Conservation (phyloP, 37 sponge, comb jelly and placozoan species). For the Chondrilla cf. caribensis region DNA sequence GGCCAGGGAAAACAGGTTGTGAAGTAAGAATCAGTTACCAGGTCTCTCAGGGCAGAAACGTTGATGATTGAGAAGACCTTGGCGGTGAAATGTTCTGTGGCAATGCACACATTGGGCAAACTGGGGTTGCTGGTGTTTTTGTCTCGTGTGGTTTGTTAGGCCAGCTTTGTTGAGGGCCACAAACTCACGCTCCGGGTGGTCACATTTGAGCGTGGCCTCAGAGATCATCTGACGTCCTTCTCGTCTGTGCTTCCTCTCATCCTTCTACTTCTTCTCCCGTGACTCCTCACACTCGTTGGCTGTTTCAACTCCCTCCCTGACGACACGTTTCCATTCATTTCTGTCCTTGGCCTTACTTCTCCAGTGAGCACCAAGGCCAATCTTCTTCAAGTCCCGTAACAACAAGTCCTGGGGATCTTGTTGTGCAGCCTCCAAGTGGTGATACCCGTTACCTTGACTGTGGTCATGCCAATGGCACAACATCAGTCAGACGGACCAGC, state of each 20-base stretch:
- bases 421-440: conserved; percentile 12
- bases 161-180: conserved; percentile 1
- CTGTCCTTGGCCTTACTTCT: neutral
- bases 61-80: neutral
- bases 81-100: neutral
- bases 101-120: neutral
- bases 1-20: neutral
- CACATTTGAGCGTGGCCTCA: neutral
- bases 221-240: neutral
- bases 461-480: conserved; percentile 19
- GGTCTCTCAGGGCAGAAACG: neutral
- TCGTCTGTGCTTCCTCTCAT: conserved; percentile 13
- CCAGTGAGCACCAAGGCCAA: conserved; percentile 1
- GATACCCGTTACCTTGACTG: neutral
- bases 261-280: conserved; percentile 11
- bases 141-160: neutral
- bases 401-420: conserved; percentile 7
- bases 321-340: neutral
- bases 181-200: neutral
- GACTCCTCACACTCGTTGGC: neutral
- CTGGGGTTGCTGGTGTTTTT: neutral
- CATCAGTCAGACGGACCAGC: neutral
- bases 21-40: neutral
- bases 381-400: neutral
- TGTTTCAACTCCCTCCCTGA: neutral